These are phyloP conservation scores for Kradibia gibbosae DNA, from an alignment of 1,140 invertebrate species.

Conservation along the genomic window DNA sequence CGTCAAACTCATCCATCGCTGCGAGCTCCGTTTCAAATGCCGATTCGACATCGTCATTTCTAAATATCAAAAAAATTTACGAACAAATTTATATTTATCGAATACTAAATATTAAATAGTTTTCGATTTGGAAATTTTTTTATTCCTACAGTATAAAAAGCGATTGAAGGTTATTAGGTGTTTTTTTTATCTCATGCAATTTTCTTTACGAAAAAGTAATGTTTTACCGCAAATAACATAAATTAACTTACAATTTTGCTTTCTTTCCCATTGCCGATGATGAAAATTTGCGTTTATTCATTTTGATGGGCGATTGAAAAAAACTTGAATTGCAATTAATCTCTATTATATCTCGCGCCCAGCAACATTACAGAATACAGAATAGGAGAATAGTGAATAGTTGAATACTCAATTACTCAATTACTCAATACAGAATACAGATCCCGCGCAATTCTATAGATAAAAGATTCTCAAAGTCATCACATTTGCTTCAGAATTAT, in stretches of 20 bases:
- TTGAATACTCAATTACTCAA: too few species aligned
- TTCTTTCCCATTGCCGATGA: slow-evolving; percentile 45
- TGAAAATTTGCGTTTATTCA: slow-evolving; percentile 46
- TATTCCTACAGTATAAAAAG: too few species aligned
- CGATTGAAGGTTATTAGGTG: slow-evolving; percentile 33
- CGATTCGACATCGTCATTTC: slow-evolving; percentile 73
- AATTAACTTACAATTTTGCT: slow-evolving; percentile 22
- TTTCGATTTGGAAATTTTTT: background rate
- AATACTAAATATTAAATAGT: too few species aligned
- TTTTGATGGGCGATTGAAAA: background rate
- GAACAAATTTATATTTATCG: too few species aligned
- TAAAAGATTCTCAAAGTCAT: slow-evolving; percentile 11
- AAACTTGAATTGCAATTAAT: background rate
- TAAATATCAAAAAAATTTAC: too few species aligned
- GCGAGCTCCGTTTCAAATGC: slow-evolving; percentile 78
- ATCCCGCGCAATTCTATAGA: background rate
- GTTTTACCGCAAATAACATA: background rate
- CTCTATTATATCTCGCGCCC: background rate
- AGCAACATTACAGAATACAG: background rate
- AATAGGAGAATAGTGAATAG: background rate
- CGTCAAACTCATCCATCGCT: slow-evolving; percentile 74
- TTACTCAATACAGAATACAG: too few species aligned
- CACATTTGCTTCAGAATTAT: background rate
- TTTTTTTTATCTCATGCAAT: background rate
- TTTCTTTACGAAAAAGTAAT: background rate